A percentile compares a stretch with the other conserved stretches of the same genome.
Evolutionary conservation across 2,888 invertebrate species (phyloP).

Genomic region (Molanna angustata): DNA sequence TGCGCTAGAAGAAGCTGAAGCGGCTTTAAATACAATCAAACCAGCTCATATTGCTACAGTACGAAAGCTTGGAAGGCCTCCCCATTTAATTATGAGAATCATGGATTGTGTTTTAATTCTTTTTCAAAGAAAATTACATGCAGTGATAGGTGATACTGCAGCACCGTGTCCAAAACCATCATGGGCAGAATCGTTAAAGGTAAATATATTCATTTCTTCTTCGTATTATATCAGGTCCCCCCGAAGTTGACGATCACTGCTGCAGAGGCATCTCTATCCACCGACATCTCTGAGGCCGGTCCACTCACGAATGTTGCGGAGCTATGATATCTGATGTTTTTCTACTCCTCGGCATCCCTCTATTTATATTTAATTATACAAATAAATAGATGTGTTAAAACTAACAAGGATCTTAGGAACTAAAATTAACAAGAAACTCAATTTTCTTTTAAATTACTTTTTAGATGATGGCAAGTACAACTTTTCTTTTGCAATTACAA

Average conservation of each 20-base stretch:
- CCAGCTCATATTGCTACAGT: conserved; percentile 96
- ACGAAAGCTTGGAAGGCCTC: conserved; percentile 90
- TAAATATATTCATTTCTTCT: conserved; percentile 36
- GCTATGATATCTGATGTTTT: no score
- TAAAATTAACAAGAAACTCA: no score
- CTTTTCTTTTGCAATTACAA: conserved; percentile 86
- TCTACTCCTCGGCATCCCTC: no score
- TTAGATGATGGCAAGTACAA: conserved; percentile 93
- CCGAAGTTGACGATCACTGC: no score
- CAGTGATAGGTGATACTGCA: conserved; percentile 76
- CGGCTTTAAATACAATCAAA: conserved; percentile 93
- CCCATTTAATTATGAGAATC: conserved; percentile 95
- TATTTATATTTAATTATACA: no score
- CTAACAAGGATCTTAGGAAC: no score
- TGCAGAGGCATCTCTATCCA: no score
- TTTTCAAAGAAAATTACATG: conserved; percentile 85
- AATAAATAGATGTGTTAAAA: no score
- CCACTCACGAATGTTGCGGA: no score
- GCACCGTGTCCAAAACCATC: conserved; percentile 89
- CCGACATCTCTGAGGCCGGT: no score
- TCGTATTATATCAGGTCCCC: not conserved
- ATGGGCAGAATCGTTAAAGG: conserved; percentile 94
- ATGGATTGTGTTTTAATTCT: conserved; percentile 96
- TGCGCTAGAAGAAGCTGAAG: conserved; percentile 92
- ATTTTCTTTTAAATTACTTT: conserved; percentile 26